Percentiles rank a stretch among this genome's conserved stretches.
phyloP scores from a whole-genome alignment of 2,113 vertebrate species.

The Oreochromis niloticus region DNA sequence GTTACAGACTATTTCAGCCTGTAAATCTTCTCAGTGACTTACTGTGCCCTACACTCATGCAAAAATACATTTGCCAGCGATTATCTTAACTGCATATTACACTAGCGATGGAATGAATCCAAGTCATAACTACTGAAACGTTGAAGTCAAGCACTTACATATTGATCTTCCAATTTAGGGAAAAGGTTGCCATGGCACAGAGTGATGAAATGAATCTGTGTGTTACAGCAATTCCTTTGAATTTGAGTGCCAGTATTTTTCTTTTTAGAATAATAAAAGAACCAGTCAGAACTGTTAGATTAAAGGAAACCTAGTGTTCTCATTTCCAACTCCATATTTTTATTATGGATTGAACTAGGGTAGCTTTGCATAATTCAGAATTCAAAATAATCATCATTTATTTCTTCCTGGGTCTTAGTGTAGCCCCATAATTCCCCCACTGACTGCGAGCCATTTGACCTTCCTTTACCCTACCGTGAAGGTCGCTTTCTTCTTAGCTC shows the following conservation, averaged over 20 bases:
- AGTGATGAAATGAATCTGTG: neutral
- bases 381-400: neutral
- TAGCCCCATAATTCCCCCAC: neutral
- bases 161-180: neutral
- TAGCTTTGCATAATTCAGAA: neutral
- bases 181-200: neutral
- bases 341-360: neutral
- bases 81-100: neutral
- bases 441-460: neutral
- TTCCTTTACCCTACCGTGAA: accelerated
- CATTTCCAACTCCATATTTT: neutral
- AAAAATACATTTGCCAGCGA: neutral
- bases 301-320: neutral
- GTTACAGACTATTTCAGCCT: neutral
- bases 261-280: neutral
- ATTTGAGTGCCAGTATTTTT: neutral
- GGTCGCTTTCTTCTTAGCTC: neutral
- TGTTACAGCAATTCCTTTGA: neutral
- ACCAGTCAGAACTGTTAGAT: neutral
- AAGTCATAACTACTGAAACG: neutral
- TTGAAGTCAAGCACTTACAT: neutral
- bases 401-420: neutral
- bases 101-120: neutral
- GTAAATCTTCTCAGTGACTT: neutral
- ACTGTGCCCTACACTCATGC: neutral